Percentiles rank a stretch among this genome's conserved stretches.
Evolutionary conservation across 1,140 invertebrate species (phyloP).

Genomic region (Atopsyche davidsoni): DNA sequence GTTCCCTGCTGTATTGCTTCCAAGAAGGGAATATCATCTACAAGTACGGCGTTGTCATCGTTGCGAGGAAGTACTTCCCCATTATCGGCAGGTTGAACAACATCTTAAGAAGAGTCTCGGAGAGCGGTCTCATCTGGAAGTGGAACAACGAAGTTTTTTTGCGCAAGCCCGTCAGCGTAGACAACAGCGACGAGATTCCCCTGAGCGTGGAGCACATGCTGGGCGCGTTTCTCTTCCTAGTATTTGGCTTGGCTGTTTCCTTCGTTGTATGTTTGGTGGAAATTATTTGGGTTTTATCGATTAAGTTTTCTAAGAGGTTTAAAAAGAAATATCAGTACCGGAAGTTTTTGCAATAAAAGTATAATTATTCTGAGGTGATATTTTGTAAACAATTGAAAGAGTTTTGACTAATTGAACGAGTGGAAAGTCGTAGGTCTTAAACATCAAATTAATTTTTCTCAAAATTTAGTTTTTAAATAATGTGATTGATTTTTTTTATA

Average conservation of each 20-base stretch:
- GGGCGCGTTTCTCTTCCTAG: constrained; percentile 37
- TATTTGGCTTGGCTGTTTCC: constrained; percentile 11
- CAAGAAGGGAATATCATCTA: constrained; percentile 42
- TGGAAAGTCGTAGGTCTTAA: no score
- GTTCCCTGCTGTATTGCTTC: constrained; percentile 40
- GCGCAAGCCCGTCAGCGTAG: constrained; percentile 29
- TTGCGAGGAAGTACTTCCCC: constrained; percentile 43
- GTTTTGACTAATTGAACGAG: no score
- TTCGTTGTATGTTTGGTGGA: constrained; percentile 16
- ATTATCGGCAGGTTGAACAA: constrained; percentile 41
- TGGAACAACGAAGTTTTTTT: constrained; percentile 45
- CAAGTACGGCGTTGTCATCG: constrained; percentile 43
- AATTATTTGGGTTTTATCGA: no score
- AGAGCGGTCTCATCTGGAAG: constrained; percentile 46
- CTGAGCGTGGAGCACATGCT: constrained; percentile 42
- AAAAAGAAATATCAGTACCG: no score
- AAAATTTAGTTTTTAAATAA: no score
- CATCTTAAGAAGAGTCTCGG: constrained; percentile 43
- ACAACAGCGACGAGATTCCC: constrained; percentile 36
- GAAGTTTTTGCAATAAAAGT: background rate
- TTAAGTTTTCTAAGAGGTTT: no score
- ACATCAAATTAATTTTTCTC: no score
- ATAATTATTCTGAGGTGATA: background rate
- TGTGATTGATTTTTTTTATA: no score
- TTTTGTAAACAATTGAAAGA: no score